Evolutionary conservation across 2,888 invertebrate species (phyloP), one percentile per base, ranked within the genome.

Genomic region (Caenorhabditis plicata): DNA sequence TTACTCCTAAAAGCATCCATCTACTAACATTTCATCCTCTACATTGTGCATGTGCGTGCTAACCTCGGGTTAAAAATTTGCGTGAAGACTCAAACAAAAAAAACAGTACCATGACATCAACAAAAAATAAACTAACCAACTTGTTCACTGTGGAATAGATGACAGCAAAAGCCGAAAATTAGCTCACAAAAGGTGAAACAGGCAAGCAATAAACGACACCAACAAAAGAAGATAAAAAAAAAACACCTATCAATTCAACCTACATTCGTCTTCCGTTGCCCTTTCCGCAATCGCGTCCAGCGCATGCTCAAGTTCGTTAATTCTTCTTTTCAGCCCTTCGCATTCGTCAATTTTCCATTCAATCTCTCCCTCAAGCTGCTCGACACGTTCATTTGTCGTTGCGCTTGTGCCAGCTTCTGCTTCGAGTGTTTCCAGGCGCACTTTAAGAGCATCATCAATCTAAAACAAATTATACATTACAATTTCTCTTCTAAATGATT

Each of bases 271-370:
- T 32, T 62, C 62, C 17, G 45, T 45, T 2, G 49, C 56, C 38
- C 44, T 52, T 25, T 56, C 49, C 3, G 62, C 62, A 4, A 62
- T 44, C 3, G 48, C 48, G 15, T 56, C 62, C 42, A 62, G n/a
- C n/a, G 62, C 62, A 43, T 48, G 48, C 43, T 62, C 55, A 22
- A 57, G 39, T 25, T 64, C 68, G 4, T 46, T 29, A 9, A 64
- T 52, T 19, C 58, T 35, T 40, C 68, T 39, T 26, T 60, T 64
- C 41, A 68, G 29, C 8, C 54, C 62, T 31, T 62, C 62, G 43
- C 61, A 62, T 45, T 68, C 64, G 19, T 62, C 62, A 31, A 60
- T 52, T 33, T 68, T 68, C 68, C 64, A 64, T 32, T 68, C 65
- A 31, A 64, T 42, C n/a, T 68, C 67, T 35, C 64, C 67, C 42